phyloP scores from a whole-genome alignment of 2,797 vertebrate genomes.

The Gymnoscopelus braueri region DNA sequence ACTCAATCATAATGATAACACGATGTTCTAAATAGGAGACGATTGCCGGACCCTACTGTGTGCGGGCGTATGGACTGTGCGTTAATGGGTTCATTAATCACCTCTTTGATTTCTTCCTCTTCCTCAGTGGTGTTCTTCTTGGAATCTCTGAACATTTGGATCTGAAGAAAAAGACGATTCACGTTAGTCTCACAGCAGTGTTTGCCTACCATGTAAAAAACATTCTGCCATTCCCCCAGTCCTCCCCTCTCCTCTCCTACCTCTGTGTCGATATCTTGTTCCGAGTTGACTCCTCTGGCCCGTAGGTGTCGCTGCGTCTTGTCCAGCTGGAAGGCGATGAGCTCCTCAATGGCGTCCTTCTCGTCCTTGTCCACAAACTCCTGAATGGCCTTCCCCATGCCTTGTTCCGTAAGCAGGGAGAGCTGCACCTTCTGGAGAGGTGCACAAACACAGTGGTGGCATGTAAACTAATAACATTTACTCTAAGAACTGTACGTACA shows the following conservation, averaged over 20 bases:
- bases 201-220: too few relatives aligned
- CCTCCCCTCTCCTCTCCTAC: conserved; percentile 61
- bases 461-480: too few relatives aligned
- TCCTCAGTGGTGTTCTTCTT: conserved; percentile 90
- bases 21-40: too few relatives aligned
- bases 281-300: conserved; percentile 84
- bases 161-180: conserved; percentile 70
- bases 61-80: background rate
- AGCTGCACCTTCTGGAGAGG: conserved; percentile 88
- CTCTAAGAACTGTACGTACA: background rate
- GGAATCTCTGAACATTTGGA: conserved; percentile 87
- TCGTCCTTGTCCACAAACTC: conserved; percentile 99
- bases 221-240: background rate
- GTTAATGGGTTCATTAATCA: conserved; percentile 55
- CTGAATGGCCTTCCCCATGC: conserved; percentile 97
- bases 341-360: conserved; percentile 93
- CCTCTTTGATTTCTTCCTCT: conserved; percentile 92
- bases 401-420: conserved; percentile 93
- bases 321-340: conserved; percentile 94
- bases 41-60: background rate
- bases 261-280: conserved; percentile 94
- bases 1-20: too few relatives aligned
- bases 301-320: conserved; percentile 94
- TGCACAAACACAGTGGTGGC: background rate
- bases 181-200: background rate